These are phyloP conservation scores for Cryptocheilus praepositus DNA, from an alignment of 2,888 invertebrate genomes.

Conservation along the genomic window DNA sequence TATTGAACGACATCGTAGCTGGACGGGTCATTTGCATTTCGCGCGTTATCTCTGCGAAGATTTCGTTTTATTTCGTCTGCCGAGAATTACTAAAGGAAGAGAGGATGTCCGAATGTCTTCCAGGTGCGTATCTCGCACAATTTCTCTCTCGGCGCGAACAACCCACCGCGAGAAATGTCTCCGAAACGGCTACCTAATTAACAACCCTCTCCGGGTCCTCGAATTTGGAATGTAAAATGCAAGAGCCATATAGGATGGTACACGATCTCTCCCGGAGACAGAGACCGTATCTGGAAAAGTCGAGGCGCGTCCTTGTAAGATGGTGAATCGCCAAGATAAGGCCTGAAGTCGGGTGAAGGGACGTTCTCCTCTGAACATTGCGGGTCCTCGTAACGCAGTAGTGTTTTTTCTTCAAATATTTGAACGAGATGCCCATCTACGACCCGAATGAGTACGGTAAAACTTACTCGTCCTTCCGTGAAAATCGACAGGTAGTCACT, in stretches of 20 bases:
- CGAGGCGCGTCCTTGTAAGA: not conserved
- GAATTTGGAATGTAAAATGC: too few species aligned
- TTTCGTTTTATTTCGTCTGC: too few species aligned
- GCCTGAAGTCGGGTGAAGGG: not conserved
- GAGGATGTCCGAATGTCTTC: not conserved
- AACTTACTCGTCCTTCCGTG: constrained; percentile 55
- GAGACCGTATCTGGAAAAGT: constrained; percentile 8
- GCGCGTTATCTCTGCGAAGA: too few species aligned
- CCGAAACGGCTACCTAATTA: too few species aligned
- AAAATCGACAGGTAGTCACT: constrained; percentile 69
- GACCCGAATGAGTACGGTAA: constrained; percentile 22
- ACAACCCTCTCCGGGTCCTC: too few species aligned
- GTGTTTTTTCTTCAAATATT: constrained; percentile 39
- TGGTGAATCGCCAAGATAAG: not conserved
- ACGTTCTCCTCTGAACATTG: not conserved
- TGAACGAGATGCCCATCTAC: constrained; percentile 39
- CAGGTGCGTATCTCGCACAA: not conserved
- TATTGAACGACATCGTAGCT: too few species aligned
- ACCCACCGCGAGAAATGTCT: too few species aligned
- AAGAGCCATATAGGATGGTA: too few species aligned
- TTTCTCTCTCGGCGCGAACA: not conserved
- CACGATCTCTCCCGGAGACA: not conserved
- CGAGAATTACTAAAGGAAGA: too few species aligned
- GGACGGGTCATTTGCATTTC: too few species aligned
- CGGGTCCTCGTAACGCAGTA: constrained; percentile 31